phyloP scores from a whole-genome alignment of 2,888 invertebrate species.

The Caprella mutica region DNA sequence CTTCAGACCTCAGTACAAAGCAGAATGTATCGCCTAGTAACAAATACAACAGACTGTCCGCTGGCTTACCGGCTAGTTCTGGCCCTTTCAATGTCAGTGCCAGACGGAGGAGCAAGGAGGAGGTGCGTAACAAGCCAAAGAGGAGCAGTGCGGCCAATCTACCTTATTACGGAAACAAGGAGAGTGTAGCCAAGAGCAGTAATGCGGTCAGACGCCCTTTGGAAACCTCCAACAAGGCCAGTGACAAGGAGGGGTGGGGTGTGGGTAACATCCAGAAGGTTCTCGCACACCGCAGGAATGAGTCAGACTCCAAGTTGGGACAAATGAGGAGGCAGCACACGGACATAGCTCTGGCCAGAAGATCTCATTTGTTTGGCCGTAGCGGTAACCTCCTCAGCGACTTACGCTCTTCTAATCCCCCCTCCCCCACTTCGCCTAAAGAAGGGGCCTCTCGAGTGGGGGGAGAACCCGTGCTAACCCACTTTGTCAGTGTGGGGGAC shows the following conservation, averaged over 20 bases:
- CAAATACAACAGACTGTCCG: too few relatives aligned
- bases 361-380: constrained; percentile 19
- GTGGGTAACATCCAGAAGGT: background rate
- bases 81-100: too few relatives aligned
- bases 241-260: background rate
- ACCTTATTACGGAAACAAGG: too few relatives aligned
- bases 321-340: constrained; percentile 50
- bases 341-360: constrained; percentile 19
- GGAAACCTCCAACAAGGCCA: background rate
- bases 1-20: too few relatives aligned
- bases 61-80: too few relatives aligned
- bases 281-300: constrained; percentile 55
- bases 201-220: background rate
- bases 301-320: constrained; percentile 60
- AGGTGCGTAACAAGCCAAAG: too few relatives aligned
- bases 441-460: constrained; percentile 9
- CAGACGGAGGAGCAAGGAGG: too few relatives aligned
- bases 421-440: constrained; percentile 3
- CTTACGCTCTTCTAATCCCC: too few relatives aligned
- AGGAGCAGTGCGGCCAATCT: too few relatives aligned
- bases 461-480: constrained; percentile 59
- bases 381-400: constrained; percentile 60
- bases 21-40: too few relatives aligned
- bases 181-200: background rate
- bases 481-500: constrained; percentile 37